Evolutionary conservation across 2,113 vertebrate genomes (phyloP).

Genomic region (Puntigrus tetrazona): DNA sequence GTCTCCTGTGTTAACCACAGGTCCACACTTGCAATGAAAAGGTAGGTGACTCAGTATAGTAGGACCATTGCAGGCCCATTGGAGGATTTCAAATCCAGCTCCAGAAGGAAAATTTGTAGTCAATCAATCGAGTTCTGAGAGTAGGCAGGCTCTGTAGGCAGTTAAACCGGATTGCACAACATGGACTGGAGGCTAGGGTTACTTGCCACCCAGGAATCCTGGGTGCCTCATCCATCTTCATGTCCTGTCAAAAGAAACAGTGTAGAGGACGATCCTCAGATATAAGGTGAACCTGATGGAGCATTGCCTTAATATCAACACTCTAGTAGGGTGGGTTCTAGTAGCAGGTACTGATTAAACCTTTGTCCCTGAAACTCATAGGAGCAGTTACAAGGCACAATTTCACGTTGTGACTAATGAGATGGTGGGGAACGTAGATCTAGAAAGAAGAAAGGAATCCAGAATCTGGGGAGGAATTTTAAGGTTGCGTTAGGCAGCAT

Average conservation of each 20-base stretch:
- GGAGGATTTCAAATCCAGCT: conserved; percentile 18
- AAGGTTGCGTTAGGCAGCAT: too few relatives aligned
- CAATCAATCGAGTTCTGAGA: neutral
- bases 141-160: conserved; percentile 14
- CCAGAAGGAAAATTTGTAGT: neutral
- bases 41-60: neutral
- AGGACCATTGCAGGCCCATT: neutral
- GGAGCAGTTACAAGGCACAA: neutral
- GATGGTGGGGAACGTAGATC: conserved; percentile 17
- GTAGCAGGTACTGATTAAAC: neutral
- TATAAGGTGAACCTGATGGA: neutral
- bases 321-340: neutral
- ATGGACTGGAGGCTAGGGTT: conserved; percentile 38
- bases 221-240: neutral
- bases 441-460: too few relatives aligned
- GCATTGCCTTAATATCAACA: neutral
- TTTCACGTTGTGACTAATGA: conserved; percentile 13
- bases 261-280: neutral
- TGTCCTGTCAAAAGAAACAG: neutral
- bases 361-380: neutral
- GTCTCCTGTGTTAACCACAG: neutral
- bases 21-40: neutral
- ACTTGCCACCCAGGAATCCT: neutral
- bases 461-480: too few relatives aligned
- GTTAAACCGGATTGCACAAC: conserved; percentile 31